A percentile compares a stretch with the other conserved stretches of the same genome.
Conservation (phyloP, 1,140 invertebrate species). For the Sminthurinus signatus region DNA sequence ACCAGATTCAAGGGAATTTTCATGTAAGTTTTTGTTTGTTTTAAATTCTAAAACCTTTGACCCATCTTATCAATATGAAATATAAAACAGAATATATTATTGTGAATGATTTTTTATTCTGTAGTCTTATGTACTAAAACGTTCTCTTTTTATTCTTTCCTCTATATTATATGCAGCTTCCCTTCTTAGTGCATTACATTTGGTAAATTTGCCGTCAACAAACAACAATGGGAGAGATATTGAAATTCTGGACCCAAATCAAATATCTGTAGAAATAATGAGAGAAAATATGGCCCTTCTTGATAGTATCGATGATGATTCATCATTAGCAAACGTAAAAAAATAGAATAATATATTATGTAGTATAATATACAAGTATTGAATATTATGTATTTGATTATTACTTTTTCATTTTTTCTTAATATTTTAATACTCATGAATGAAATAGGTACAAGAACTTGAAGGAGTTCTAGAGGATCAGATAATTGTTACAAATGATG, state of each 20-base stretch:
- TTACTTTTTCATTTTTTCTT: too few relatives aligned
- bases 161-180: slow-evolving; percentile 26
- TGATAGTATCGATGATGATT: slow-evolving; percentile 35
- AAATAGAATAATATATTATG: too few relatives aligned
- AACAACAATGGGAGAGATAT: not conserved
- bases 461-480: slow-evolving; percentile 28
- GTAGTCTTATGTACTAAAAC: too few relatives aligned
- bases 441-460: slow-evolving; percentile 26
- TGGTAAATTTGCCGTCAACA: slow-evolving; percentile 19
- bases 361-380: too few relatives aligned
- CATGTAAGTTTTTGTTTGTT: slow-evolving; percentile 19
- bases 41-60: too few relatives aligned
- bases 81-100: too few relatives aligned
- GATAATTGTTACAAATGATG: slow-evolving; percentile 32
- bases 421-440: too few relatives aligned
- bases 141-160: too few relatives aligned
- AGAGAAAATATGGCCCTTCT: slow-evolving; percentile 34
- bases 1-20: slow-evolving; percentile 10
- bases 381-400: too few relatives aligned
- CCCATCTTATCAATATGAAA: too few relatives aligned
- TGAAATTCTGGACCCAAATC: slow-evolving; percentile 25
- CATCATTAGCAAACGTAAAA: slow-evolving; percentile 26
- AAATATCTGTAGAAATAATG: slow-evolving; percentile 38
- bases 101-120: too few relatives aligned
- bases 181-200: slow-evolving; percentile 29